Evolutionary conservation across 2,113 vertebrate species (phyloP).

Genomic region (Cottus gobio): DNA sequence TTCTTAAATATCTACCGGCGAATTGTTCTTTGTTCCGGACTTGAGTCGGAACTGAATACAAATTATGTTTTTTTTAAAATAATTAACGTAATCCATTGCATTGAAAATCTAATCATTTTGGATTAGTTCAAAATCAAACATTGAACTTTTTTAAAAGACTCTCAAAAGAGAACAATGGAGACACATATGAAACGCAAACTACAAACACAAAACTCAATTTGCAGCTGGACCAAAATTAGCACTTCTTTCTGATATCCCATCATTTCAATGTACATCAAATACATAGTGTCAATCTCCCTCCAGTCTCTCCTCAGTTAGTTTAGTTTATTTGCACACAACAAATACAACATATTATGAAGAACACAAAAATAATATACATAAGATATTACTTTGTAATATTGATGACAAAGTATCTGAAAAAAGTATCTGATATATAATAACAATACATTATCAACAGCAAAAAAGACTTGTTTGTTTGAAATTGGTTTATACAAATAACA

Average conservation of each 20-base stretch:
- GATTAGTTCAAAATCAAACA: background rate
- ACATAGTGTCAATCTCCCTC: background rate
- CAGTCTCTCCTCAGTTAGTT: background rate
- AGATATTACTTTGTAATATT: too few species aligned
- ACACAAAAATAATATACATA: too few species aligned
- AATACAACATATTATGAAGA: too few species aligned
- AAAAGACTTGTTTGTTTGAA: too few species aligned
- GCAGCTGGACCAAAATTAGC: background rate
- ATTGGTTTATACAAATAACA: too few species aligned
- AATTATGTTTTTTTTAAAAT: too few species aligned
- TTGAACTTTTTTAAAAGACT: background rate
- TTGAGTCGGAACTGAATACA: background rate
- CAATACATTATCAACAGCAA: too few species aligned
- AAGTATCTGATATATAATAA: too few species aligned
- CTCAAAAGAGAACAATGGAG: background rate
- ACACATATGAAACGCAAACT: background rate
- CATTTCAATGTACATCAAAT: background rate
- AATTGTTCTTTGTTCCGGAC: conserved; percentile 15
- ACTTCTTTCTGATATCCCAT: background rate
- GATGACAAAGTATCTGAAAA: too few species aligned
- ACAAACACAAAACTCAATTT: background rate
- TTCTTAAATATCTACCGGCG: conserved; percentile 21
- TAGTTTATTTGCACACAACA: background rate
- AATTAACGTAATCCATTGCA: background rate
- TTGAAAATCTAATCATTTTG: background rate